Base-by-base conservation (phyloP, 2,888 invertebrate genomes). In the Frankliniella intonsa region DNA sequence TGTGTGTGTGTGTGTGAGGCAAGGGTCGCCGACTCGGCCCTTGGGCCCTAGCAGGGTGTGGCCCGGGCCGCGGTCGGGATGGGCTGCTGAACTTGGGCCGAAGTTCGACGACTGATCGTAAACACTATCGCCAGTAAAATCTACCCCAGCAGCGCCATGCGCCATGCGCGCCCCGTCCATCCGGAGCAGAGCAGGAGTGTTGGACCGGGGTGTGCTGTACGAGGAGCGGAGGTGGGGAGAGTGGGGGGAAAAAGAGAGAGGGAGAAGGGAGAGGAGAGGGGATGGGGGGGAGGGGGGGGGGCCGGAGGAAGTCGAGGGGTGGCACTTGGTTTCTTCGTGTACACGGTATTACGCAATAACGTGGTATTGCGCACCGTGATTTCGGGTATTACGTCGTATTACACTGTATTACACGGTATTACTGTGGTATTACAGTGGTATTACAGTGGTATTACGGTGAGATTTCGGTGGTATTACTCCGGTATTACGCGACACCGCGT, bases 91-190 rank as follows among this genome's bases (percentile, higher is more conserved):
- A 76, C 25, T 76, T 76, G 69, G 69, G 25, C 69, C 69, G 69
- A 76, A 76, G 69, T 76, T 76, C 69, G 22, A 76, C 25, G 69
- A 25, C 25, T 76, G 69, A 76, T 76, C 69, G 69, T 76, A 76
- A 76, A 76, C 69, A 76, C 69, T 76, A 76, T 76, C 69, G 69
- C 22, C 69, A 76, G 69, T 76, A 76, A 76, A 76, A 76, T 76
- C 69, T 76, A 76, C 25, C 69, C 55, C 55, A n/a, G n/a, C n/a
- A n/a, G n/a, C n/a, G n/a, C n/a, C 62, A 19, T 62, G 19, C 38
- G 38, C 62, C 62, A 17, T 19, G 25, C 25, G 69, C 69, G 25
- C 69, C 69, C 69, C 69, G 25, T 76, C 69, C 25, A 76, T 76
- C 12, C 62, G 8, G 38, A 17, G 55, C 55, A 55, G 14, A 55